Conservation (phyloP, 2,797 vertebrate species). For the Myripristis murdjan region DNA sequence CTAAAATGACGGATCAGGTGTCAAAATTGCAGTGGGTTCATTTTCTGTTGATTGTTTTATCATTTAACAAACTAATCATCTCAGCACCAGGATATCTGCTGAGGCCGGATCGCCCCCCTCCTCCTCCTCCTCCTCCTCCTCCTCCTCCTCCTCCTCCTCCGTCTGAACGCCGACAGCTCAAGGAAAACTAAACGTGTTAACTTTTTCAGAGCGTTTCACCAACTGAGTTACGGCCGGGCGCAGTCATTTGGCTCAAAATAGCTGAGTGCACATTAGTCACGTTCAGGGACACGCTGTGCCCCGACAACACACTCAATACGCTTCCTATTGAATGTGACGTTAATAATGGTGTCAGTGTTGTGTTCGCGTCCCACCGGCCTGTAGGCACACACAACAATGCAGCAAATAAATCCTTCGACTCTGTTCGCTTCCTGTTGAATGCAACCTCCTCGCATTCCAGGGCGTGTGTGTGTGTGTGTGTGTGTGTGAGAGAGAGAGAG, state of each 20-base stretch:
- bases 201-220: neutral
- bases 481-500: constrained; percentile 16
- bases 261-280: neutral
- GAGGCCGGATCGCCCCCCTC: too few relatives aligned
- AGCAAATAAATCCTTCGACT: constrained; percentile 52
- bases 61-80: too few relatives aligned
- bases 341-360: constrained; percentile 4
- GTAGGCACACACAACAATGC: constrained; percentile 5
- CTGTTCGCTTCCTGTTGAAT: constrained; percentile 67
- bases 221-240: neutral
- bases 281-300: neutral
- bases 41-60: too few relatives aligned
- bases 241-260: neutral
- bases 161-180: neutral
- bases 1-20: too few relatives aligned
- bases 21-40: too few relatives aligned
- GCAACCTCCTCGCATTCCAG: constrained; percentile 67
- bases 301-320: neutral
- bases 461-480: neutral
- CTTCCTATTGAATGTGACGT: neutral
- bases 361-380: constrained; percentile 11
- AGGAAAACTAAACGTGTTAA: neutral
- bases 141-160: too few relatives aligned
- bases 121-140: too few relatives aligned
- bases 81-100: too few relatives aligned